Evolutionary conservation across 2,113 vertebrate genomes (phyloP), one percentile per base, ranked within the genome.

Genomic region (Oxyruncus cristatus): DNA sequence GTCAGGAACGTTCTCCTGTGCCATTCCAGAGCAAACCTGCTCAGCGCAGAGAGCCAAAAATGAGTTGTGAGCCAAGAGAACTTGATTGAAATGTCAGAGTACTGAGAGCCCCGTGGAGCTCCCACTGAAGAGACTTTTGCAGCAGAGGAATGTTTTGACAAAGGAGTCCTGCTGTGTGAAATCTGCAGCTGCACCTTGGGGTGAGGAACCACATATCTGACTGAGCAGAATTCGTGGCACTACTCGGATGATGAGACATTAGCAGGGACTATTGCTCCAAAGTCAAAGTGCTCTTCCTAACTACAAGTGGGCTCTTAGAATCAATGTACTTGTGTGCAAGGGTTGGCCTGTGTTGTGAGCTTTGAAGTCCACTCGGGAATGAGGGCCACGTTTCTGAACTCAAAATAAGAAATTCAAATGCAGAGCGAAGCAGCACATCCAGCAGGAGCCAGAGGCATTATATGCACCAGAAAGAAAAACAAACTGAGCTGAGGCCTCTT

Each of bases 11-110:
- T 13, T 26, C 59, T 61, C 47, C 32, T 30, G 28, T n/a, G 70
- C 49, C 19, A 32, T 53, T 73, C 72, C 82, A 65, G 37, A 62
- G 49, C 70, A 39, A 63, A 47, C 65, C 86, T 35, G 47, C 82
- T 62, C 11, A 49, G 62, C 8, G 8, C 12, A 3, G 50, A 66
- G 77, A 93, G 71, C 35, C 4, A 8, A 77, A 52, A 90, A 58
- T 5, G 8, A 49, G 33, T 46, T 70, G 90, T 63, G 91, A 84
- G n/a, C 66, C 5, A 52, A 72, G 71, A 73, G 73, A 85, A 73
- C 67, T 32, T 58, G 95, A 96, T 73, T 86, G 94, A 97, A 95
- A 95, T 94, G 95, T 95, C 95, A 95, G 33, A 96, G 83, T 47
- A 91, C 88, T 95, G 49, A 5, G 95, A 91, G 46, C 65, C 89